phyloP scores from a whole-genome alignment of 2,113 vertebrate genomes.

The Labrus mixtus region DNA sequence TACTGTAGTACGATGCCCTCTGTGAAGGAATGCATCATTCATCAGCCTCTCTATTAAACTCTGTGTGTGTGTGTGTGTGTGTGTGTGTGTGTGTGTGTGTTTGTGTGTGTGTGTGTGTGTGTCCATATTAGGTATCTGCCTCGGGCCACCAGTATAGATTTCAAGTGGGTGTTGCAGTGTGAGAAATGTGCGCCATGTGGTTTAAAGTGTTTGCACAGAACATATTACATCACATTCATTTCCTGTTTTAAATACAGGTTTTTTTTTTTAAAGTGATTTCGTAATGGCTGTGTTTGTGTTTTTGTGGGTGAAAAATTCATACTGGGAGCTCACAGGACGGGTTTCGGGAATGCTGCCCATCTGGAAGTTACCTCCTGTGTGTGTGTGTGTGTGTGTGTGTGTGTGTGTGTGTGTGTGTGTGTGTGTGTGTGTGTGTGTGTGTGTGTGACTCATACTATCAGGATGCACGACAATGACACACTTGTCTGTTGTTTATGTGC shows the following conservation, averaged over 20 bases:
- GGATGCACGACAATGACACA: slow-evolving; percentile 38
- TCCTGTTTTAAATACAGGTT: neutral
- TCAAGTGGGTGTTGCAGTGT: slow-evolving; percentile 7
- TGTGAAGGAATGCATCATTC: slow-evolving; percentile 50
- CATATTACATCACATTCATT: neutral
- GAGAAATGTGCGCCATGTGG: neutral
- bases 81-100: slow-evolving; percentile 15
- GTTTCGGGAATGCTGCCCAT: slow-evolving; percentile 41
- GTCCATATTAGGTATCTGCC: slow-evolving; percentile 26
- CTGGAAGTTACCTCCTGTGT: slow-evolving; percentile 7
- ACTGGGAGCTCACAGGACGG: neutral
- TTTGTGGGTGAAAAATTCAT: slow-evolving; percentile 2
- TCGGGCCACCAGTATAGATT: slow-evolving; percentile 2
- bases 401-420: slow-evolving; percentile 15
- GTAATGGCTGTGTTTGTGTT: neutral
- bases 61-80: slow-evolving; percentile 37
- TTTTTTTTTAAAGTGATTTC: neutral
- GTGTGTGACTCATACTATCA: slow-evolving; percentile 1
- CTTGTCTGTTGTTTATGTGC: slow-evolving; percentile 51
- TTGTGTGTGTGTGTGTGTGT: slow-evolving; percentile 14
- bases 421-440: slow-evolving; percentile 25
- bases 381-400: slow-evolving; percentile 23
- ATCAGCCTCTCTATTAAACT: slow-evolving; percentile 38
- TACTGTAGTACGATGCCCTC: slow-evolving; percentile 31
- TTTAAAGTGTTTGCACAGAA: slow-evolving; percentile 1